Evolutionary conservation across 2,113 vertebrate species (phyloP).

Genomic region (Hucho hucho): DNA sequence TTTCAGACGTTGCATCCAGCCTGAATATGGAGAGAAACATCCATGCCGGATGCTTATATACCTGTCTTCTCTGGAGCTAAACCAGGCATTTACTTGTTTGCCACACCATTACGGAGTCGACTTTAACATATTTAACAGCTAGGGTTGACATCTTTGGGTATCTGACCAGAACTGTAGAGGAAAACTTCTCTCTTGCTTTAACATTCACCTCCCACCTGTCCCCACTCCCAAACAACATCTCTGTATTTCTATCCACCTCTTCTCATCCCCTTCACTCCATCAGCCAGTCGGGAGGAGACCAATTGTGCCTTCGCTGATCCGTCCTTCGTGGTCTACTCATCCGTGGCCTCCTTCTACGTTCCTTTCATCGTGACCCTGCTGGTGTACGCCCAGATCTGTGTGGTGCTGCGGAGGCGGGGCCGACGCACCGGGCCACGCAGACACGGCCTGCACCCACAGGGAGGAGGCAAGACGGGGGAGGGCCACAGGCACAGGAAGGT

Average conservation of each 20-base stretch:
- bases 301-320: slow-evolving; percentile 76
- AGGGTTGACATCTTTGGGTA: neutral
- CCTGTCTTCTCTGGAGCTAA: no score
- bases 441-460: slow-evolving; percentile 35
- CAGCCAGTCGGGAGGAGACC: slow-evolving; percentile 63
- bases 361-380: slow-evolving; percentile 78
- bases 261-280: neutral
- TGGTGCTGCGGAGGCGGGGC: slow-evolving; percentile 72
- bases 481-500: slow-evolving; percentile 61
- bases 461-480: slow-evolving; percentile 33
- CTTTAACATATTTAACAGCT: neutral
- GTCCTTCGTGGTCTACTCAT: slow-evolving; percentile 77
- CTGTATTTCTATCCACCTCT: neutral
- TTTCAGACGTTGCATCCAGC: no score
- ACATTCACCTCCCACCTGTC: neutral
- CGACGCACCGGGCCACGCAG: slow-evolving; percentile 63
- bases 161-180: neutral
- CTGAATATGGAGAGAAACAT: no score
- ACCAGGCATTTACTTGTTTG: no score
- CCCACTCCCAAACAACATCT: slow-evolving; percentile 36
- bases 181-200: neutral
- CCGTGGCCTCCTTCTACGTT: slow-evolving; percentile 78
- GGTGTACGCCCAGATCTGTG: slow-evolving; percentile 78
- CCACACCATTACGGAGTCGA: no score
- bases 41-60: no score